A percentile compares a stretch with the other conserved stretches of the same genome.
Evolutionary conservation across 2,797 vertebrate genomes (phyloP).

Genomic region (Characodon lateralis): DNA sequence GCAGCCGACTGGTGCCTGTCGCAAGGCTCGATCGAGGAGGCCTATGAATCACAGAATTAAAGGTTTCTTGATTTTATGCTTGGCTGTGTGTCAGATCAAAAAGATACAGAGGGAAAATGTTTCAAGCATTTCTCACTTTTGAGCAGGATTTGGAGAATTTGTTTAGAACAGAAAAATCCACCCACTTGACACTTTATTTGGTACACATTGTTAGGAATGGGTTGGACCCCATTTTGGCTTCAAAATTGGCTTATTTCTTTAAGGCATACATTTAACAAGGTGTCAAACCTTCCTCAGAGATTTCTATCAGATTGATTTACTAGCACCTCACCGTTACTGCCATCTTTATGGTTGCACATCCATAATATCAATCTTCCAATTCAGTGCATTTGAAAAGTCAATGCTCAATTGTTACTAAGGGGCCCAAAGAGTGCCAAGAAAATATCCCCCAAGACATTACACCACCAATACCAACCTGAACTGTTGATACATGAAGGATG

Average conservation of each 20-base stretch:
- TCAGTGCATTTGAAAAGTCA: background rate
- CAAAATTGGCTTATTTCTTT: background rate
- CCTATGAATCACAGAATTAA: constrained; percentile 71
- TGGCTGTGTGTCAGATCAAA: constrained; percentile 56
- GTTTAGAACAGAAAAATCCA: constrained; percentile 20
- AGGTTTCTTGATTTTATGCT: constrained; percentile 61
- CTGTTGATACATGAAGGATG: background rate
- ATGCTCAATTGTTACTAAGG: background rate
- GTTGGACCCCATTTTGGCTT: background rate
- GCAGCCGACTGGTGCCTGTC: constrained; percentile 67
- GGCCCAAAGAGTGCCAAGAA: background rate
- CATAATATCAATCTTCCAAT: background rate
- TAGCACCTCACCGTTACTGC: background rate
- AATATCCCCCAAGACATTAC: background rate
- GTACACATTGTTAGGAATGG: background rate
- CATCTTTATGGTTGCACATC: background rate
- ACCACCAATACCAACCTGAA: background rate
- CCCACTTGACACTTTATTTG: background rate
- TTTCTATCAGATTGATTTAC: background rate
- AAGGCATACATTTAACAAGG: background rate
- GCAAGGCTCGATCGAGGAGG: constrained; percentile 50
- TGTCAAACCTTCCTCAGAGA: background rate
- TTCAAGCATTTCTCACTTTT: constrained; percentile 40
- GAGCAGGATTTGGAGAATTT: constrained; percentile 17
- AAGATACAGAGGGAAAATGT: constrained; percentile 56